Base-by-base conservation (phyloP, 2,888 invertebrate species). In the Lasiommata megera region DNA sequence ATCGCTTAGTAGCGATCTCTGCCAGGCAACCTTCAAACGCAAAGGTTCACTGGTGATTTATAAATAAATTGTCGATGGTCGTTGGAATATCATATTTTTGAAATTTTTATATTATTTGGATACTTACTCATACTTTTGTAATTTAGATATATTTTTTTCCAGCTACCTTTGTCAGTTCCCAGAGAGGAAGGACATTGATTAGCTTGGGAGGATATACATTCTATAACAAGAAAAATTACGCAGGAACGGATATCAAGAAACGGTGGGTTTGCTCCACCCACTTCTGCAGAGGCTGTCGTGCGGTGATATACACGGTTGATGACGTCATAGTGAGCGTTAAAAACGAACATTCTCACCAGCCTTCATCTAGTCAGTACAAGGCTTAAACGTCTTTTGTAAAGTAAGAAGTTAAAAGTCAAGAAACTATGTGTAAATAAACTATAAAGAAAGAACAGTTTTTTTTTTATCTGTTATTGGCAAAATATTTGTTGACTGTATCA, bases 211-310 rank as follows among this genome's bases (percentile, higher is more conserved):
- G 76, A 0, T 79, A 73, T 57, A 78, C 71, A 0, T 80, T 73
- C 59, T 66, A 62, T 28, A 48, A 67, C 34, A 68, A 68, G 37
- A 68, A 65, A 31, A 58, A 56, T 18, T 50, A 60, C 11, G 29
- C 36, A 9, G 58, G 48, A 6, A n/a, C 28, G 1, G 54, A 56
- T 2, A 18, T 61, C 16, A 69, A 67, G 50, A 66, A 65, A 29
- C 60, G 70, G 1, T 75, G 75, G 75, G 69, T 71, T 0, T 76
- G 76, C 46, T 74, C 75, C 11, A 73, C 73, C 0, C 70, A 77
- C 43, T 68, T 69, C 58, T 61, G 63, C 41, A 68, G 64, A 48
- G 73, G 74, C 0, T 79, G 79, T 55, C 71, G 63, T 28, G 77
- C 78, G 6, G 69, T 70, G 6, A 65, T 76, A 1, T 72, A 74